Conservation (phyloP, 2,888 invertebrate genomes). For the Chironomus tentans region DNA sequence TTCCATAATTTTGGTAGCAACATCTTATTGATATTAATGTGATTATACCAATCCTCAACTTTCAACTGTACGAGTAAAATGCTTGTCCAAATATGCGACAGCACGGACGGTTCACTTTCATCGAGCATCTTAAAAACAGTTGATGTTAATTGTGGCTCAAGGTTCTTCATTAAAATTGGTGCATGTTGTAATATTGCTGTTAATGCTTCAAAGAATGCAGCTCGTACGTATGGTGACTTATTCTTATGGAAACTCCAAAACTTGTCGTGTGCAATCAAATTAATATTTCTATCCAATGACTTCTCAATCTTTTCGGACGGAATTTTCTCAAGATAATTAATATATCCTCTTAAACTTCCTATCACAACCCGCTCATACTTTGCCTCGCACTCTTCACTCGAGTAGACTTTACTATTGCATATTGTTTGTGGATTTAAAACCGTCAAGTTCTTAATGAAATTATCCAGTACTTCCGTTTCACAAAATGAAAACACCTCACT, state of each 20-base stretch:
- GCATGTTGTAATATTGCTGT: constrained; percentile 52
- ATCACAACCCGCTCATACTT: constrained; percentile 58
- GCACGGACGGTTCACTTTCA: constrained; percentile 57
- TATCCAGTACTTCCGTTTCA: constrained; percentile 66
- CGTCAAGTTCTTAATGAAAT: constrained; percentile 61
- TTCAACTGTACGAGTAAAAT: constrained; percentile 52
- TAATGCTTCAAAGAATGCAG: constrained; percentile 61
- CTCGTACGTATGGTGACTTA: constrained; percentile 44
- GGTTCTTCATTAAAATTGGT: constrained; percentile 45
- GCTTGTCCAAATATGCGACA: constrained; percentile 66
- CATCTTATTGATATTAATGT: constrained; percentile 63
- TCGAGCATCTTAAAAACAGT: constrained; percentile 55
- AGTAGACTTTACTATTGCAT: constrained; percentile 45
- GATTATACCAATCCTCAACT: constrained; percentile 43
- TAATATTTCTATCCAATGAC: constrained; percentile 45
- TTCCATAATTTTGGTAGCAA: constrained; percentile 62
- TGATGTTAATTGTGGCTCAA: constrained; percentile 49
- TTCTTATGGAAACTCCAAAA: constrained; percentile 66
- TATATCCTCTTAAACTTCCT: constrained; percentile 56
- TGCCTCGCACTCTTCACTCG: constrained; percentile 57
- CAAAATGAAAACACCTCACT: constrained; percentile 74
- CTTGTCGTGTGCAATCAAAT: constrained; percentile 49
- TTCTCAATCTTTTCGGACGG: constrained; percentile 45
- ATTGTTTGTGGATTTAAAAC: constrained; percentile 49
- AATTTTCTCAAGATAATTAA: constrained; percentile 51